Conservation (phyloP, 1,140 invertebrate species). For the Venturia canescens region DNA sequence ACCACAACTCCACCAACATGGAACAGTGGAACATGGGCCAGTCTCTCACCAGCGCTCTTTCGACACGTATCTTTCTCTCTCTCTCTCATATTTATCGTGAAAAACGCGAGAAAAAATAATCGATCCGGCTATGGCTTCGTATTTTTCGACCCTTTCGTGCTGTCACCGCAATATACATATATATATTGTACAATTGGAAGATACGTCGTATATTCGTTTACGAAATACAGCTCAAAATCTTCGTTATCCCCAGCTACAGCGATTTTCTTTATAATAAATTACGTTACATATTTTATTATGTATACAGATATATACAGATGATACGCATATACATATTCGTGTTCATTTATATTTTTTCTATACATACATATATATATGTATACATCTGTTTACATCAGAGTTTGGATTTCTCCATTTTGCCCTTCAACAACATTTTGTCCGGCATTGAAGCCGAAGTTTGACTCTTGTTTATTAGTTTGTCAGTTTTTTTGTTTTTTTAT, state of each 20-base stretch:
- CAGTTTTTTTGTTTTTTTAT: neutral
- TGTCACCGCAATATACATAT: slow-evolving; percentile 44
- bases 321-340: slow-evolving; percentile 3
- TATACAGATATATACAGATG: neutral
- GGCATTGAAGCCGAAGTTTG: slow-evolving; percentile 26
- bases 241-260: slow-evolving; percentile 44
- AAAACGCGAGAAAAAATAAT: neutral
- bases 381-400: neutral
- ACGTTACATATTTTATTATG: slow-evolving; percentile 27
- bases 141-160: slow-evolving; percentile 49
- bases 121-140: slow-evolving; percentile 1
- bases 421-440: neutral
- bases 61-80: too few relatives aligned
- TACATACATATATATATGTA: neutral
- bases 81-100: too few relatives aligned
- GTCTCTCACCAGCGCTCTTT: too few relatives aligned
- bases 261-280: slow-evolving; percentile 42
- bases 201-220: slow-evolving; percentile 43
- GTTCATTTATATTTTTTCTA: neutral
- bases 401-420: neutral
- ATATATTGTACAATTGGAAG: slow-evolving; percentile 58
- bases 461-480: neutral
- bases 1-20: too few relatives aligned
- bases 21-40: too few relatives aligned
- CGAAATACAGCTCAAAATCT: slow-evolving; percentile 48